These are phyloP conservation scores for Cnemophilus loriae DNA, from an alignment of 2,113 vertebrate species.

Conservation along the genomic window DNA sequence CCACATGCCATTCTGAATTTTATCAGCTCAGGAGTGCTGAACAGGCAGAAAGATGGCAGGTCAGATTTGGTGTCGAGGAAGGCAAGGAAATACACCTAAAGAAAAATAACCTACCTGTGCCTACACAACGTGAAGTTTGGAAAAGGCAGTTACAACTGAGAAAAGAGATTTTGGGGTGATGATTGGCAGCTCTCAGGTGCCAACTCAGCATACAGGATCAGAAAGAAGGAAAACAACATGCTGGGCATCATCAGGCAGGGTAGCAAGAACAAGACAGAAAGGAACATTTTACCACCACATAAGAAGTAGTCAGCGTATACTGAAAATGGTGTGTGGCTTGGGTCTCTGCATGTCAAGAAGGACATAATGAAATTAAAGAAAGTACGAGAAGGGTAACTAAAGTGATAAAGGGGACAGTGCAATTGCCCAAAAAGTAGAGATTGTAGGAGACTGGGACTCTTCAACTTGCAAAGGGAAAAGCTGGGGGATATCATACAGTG, in stretches of 20 bases:
- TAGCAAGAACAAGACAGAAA: background rate
- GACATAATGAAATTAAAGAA: background rate
- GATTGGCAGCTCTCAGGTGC: background rate
- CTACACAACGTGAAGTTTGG: fast-evolving
- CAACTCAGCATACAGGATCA: background rate
- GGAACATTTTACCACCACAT: background rate
- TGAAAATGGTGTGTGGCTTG: background rate
- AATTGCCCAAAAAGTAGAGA: background rate
- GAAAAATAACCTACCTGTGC: background rate
- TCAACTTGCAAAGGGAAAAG: background rate
- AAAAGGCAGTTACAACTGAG: background rate
- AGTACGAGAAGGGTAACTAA: background rate
- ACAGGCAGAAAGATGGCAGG: background rate
- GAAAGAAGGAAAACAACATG: background rate
- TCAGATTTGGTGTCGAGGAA: background rate
- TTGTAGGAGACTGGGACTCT: background rate
- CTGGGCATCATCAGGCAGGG: background rate
- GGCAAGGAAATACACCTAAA: background rate
- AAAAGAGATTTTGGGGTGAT: background rate
- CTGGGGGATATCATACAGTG: background rate
- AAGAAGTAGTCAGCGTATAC: background rate
- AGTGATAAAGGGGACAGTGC: background rate
- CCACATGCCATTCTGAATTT: background rate
- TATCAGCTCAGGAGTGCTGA: background rate
- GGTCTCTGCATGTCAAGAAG: background rate